Percentiles rank a stretch among this genome's conserved stretches.
These are phyloP conservation scores for Fregata magnificens DNA, from an alignment of 2,113 vertebrate genomes.

Conservation along the genomic window DNA sequence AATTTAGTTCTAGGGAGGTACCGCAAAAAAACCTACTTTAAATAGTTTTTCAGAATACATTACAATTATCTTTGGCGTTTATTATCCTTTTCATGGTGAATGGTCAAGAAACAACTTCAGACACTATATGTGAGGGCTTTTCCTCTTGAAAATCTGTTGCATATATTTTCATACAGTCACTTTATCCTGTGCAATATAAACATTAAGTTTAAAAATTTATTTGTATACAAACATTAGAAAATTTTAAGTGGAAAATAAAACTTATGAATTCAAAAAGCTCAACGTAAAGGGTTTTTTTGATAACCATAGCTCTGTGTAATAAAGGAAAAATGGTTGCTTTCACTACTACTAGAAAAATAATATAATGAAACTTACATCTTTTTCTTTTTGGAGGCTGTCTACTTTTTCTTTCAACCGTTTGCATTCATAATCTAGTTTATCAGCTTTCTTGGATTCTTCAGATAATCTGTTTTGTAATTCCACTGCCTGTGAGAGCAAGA, in stretches of 20 bases:
- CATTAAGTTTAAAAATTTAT: not conserved
- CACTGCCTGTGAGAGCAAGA: constrained; percentile 80
- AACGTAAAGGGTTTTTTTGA: not conserved
- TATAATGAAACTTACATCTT: constrained; percentile 80
- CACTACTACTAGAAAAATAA: not conserved
- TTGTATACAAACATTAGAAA: not conserved
- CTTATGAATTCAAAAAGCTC: not conserved
- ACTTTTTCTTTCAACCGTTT: constrained; percentile 93
- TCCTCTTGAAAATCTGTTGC: not conserved
- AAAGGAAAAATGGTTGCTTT: not conserved
- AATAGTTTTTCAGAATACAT: not conserved
- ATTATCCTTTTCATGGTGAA: not conserved
- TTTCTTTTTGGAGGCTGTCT: constrained; percentile 93
- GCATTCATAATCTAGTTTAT: constrained; percentile 96
- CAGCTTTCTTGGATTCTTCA: constrained; percentile 92
- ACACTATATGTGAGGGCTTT: not conserved
- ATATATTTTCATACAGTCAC: not conserved
- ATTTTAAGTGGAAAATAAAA: not conserved
- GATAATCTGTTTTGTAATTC: constrained; percentile 94
- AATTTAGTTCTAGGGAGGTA: not conserved
- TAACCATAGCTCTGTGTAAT: not conserved
- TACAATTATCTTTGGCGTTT: not conserved
- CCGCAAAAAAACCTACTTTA: not conserved
- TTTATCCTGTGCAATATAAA: not conserved
- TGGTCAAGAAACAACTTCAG: not conserved